Evolutionary conservation across 2,113 vertebrate species (phyloP).

Genomic region (Condylura cristata): DNA sequence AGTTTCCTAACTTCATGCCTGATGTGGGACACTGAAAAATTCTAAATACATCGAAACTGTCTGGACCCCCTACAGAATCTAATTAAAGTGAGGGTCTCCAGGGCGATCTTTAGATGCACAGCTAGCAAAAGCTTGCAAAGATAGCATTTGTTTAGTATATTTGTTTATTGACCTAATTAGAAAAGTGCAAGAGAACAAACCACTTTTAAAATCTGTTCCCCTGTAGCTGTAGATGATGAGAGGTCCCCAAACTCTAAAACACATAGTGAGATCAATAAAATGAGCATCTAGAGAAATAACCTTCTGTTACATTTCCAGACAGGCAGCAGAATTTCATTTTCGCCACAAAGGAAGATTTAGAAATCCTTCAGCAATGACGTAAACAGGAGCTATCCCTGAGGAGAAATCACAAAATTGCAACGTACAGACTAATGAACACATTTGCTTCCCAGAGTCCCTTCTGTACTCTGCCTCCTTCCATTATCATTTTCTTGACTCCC

Average conservation of each 20-base stretch:
- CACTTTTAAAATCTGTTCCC: constrained; percentile 12
- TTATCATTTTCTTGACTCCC: not conserved
- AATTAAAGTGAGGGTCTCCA: constrained; percentile 81
- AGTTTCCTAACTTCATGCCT: not conserved
- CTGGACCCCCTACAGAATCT: constrained; percentile 65
- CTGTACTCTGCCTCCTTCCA: not conserved
- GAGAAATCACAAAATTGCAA: not conserved
- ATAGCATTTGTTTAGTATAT: constrained; percentile 72
- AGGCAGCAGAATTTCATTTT: constrained; percentile 13
- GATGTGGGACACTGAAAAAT: constrained; percentile 19
- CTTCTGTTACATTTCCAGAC: constrained; percentile 19
- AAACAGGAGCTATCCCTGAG: not conserved
- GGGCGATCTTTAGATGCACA: constrained; percentile 70
- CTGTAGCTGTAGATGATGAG: not conserved
- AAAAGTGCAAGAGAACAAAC: constrained; percentile 60
- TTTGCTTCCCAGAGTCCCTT: not conserved
- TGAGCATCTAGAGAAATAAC: not conserved
- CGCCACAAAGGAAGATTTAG: not conserved
- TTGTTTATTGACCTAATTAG: constrained; percentile 83
- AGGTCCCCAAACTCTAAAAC: not conserved
- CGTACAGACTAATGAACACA: accelerated
- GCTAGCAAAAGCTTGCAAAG: constrained; percentile 70
- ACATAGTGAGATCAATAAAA: not conserved
- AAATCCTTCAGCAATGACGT: not conserved
- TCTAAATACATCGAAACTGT: constrained; percentile 50